phyloP scores from a whole-genome alignment of 2,797 vertebrate species.

The Tokudaia tokunoshimensis region DNA sequence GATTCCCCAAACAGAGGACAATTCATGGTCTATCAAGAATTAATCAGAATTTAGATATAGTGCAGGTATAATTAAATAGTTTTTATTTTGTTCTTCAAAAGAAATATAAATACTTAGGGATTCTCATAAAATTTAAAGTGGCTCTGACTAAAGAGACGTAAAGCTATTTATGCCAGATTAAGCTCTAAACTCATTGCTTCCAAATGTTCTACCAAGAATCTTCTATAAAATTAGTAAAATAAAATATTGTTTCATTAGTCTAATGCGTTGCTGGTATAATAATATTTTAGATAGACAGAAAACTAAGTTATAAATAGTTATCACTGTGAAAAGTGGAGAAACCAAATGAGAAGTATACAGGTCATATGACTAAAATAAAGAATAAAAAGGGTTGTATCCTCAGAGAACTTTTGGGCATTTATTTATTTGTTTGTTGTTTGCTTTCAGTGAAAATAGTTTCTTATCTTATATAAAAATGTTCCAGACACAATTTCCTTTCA shows the following conservation, averaged over 20 bases:
- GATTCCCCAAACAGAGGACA: neutral
- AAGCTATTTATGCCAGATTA: neutral
- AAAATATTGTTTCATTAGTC: conserved; percentile 29
- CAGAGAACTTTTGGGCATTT: neutral
- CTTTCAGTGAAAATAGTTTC: neutral
- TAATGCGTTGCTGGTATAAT: neutral
- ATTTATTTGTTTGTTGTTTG: neutral
- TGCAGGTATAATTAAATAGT: conserved; percentile 39
- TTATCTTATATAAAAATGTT: neutral
- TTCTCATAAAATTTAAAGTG: conserved; percentile 34
- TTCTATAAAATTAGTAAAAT: conserved; percentile 60
- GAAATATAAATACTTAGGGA: conserved; percentile 20
- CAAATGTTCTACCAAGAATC: neutral
- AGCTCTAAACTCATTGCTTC: conserved; percentile 14
- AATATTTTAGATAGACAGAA: conserved; percentile 53
- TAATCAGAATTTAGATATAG: conserved; percentile 45
- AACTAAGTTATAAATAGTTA: conserved; percentile 45
- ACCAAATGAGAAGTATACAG: conserved; percentile 51
- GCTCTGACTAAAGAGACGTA: neutral
- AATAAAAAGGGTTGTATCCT: neutral
- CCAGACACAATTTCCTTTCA: neutral
- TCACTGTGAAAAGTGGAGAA: conserved; percentile 29
- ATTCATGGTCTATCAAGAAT: neutral
- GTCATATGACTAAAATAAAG: conserved; percentile 41
- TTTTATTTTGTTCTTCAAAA: neutral